Evolutionary conservation across 64 coral and sea anemone genomes (phyloP).

Genomic region (Montipora cactus): DNA sequence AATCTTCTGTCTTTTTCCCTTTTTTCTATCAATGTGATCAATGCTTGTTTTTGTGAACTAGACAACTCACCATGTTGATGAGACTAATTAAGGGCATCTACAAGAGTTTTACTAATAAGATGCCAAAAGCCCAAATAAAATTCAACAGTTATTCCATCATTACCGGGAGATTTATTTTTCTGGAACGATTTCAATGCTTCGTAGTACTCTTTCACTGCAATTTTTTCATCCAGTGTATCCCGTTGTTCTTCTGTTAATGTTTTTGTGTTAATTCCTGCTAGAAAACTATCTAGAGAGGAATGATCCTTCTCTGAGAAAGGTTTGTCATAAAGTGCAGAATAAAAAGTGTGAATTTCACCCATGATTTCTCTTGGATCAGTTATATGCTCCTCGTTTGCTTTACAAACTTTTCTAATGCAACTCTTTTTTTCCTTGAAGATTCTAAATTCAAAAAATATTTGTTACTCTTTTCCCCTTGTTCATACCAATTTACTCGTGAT

Average conservation of each 20-base stretch:
- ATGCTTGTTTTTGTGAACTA: not conserved
- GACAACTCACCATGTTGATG: not conserved
- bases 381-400: too few species aligned
- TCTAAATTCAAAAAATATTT: too few species aligned
- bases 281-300: too few species aligned
- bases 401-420: too few species aligned
- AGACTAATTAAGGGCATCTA: not conserved
- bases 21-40: constrained; percentile 4
- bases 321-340: too few species aligned
- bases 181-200: not conserved
- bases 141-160: constrained; percentile 23
- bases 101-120: not conserved
- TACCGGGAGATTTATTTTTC: constrained; percentile 1
- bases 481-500: too few species aligned
- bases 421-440: too few species aligned
- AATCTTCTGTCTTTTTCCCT: not conserved
- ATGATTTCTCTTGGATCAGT: too few species aligned
- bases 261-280: too few species aligned
- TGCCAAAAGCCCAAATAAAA: constrained; percentile 23
- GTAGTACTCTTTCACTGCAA: not conserved
- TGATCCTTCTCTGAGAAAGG: too few species aligned
- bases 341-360: too few species aligned
- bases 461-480: too few species aligned
- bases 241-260: not conserved
- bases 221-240: not conserved